These are phyloP conservation scores for Uloborus plumipes DNA, from an alignment of 2,888 invertebrate genomes.

Conservation along the genomic window DNA sequence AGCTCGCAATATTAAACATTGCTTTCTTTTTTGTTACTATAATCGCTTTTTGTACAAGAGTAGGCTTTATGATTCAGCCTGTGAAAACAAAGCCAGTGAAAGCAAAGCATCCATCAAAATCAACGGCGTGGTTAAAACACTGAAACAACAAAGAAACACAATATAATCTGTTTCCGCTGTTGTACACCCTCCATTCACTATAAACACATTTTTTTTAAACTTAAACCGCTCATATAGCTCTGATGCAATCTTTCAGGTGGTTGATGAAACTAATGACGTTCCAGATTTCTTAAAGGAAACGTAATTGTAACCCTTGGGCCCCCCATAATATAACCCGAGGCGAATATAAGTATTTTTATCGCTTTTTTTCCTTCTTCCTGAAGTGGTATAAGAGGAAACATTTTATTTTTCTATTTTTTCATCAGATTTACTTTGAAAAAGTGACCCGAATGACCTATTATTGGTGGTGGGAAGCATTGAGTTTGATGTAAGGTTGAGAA, in stretches of 20 bases:
- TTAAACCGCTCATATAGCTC: background rate
- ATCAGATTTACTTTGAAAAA: slow-evolving; percentile 8
- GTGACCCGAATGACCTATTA: slow-evolving; percentile 26
- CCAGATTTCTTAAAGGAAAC: slow-evolving; percentile 50
- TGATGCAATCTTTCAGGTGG: slow-evolving; percentile 12
- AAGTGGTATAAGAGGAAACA: slow-evolving; percentile 50
- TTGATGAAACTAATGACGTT: slow-evolving; percentile 4
- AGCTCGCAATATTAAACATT: no score
- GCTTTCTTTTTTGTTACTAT: no score
- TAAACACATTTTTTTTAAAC: no score
- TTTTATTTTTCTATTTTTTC: background rate
- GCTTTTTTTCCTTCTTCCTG: slow-evolving; percentile 14
- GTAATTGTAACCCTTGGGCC: slow-evolving; percentile 37
- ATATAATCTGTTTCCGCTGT: no score
- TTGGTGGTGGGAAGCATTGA: background rate
- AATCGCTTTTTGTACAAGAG: no score
- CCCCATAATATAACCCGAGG: slow-evolving; percentile 23
- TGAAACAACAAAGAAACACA: no score
- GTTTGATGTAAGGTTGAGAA: background rate
- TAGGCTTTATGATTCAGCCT: no score
- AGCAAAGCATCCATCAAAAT: no score
- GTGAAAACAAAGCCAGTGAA: no score
- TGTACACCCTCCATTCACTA: no score
- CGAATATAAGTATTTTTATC: background rate
- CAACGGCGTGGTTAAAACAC: no score